Base-by-base conservation (phyloP, 1,140 invertebrate species). In the Drosophila insularis region DNA sequence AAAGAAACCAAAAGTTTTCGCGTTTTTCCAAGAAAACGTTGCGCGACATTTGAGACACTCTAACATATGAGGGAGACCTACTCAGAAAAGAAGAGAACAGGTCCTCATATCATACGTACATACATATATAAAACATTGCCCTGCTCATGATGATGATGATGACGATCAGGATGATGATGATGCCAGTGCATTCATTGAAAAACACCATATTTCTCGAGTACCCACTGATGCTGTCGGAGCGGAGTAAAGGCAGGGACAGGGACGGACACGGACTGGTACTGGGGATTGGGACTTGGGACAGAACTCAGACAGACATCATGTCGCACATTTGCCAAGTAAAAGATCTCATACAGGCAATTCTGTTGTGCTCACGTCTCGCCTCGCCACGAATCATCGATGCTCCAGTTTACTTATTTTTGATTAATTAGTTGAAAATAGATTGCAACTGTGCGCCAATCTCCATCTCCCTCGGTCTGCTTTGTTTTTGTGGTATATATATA, bases 321-420 rank as follows among this genome's bases (percentile, higher is more conserved):
- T 75, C 72, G 71, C 76, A 79, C 78, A 75, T 73, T 27, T 60
- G 40, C 21, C 35, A 70, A 74, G 64, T 61, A 59, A 37, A 74
- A 74, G 71, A 68, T 74, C 56, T 67, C 59, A 35, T 46, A 40
- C 35, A 56, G 50, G 50, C 63, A 65, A 31, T 27, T 59, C 27
- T 46, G 23, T 39, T 21, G 40, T 61, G 62, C 58, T 35, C 55
- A 63, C 54, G 56, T 71, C 64, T 40, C 23, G 73, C 54, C 64
- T 73, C 65, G 70, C 70, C 61, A 68, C 72, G 69, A 76, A 70
- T 76, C 75, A 71, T 80, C 76, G 72, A 79, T 74, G 84, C 76
- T 85, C 76, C 76, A 89, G 76, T 82, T 89, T 89, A 80, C 84
- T 89, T 87, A 87, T 87, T 87, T 87, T 87, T 87, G 80, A 87